These are phyloP conservation scores for Melanchra persicariae DNA, from an alignment of 2,888 invertebrate genomes.

Conservation along the genomic window DNA sequence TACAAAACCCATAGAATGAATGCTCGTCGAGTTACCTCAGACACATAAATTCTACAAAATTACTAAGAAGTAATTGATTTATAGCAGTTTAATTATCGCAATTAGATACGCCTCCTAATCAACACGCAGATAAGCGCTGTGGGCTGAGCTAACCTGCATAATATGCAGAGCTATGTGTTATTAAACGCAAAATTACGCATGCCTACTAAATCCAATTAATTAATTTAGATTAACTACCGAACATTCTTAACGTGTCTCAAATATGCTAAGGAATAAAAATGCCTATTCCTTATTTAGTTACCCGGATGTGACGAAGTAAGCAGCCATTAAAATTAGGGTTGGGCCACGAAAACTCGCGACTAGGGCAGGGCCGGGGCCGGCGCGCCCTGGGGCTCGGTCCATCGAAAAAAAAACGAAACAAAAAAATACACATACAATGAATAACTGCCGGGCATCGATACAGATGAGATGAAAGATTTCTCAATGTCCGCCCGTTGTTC, in stretches of 20 bases:
- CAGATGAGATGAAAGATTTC: slow-evolving; percentile 89
- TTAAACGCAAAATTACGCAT: slow-evolving; percentile 41
- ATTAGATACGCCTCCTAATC: slow-evolving; percentile 83
- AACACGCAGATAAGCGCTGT: slow-evolving; percentile 59
- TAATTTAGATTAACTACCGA: slow-evolving; percentile 34
- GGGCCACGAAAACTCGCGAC: slow-evolving; percentile 86
- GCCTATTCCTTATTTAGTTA: slow-evolving; percentile 82
- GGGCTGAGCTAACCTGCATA: slow-evolving; percentile 54
- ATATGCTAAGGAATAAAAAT: slow-evolving; percentile 54
- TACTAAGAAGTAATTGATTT: slow-evolving; percentile 80
- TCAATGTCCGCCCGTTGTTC: slow-evolving; percentile 86
- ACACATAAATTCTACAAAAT: slow-evolving; percentile 62
- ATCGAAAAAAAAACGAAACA: slow-evolving; percentile 80
- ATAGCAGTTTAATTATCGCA: slow-evolving; percentile 82
- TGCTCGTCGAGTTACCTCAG: slow-evolving; percentile 32
- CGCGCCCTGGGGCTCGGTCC: slow-evolving; percentile 80
- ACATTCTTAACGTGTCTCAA: slow-evolving; percentile 40
- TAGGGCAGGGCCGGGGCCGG: slow-evolving; percentile 87
- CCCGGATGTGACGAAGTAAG: slow-evolving; percentile 86
- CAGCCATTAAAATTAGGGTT: slow-evolving; percentile 91
- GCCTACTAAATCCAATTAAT: slow-evolving; percentile 28
- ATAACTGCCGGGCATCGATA: slow-evolving; percentile 84
- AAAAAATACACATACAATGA: slow-evolving; percentile 82
- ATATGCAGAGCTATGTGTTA: slow-evolving; percentile 37
- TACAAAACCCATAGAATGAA: slow-evolving; percentile 56